Evolutionary conservation across 2,113 vertebrate species (phyloP).

Genomic region (Macrotus californicus): DNA sequence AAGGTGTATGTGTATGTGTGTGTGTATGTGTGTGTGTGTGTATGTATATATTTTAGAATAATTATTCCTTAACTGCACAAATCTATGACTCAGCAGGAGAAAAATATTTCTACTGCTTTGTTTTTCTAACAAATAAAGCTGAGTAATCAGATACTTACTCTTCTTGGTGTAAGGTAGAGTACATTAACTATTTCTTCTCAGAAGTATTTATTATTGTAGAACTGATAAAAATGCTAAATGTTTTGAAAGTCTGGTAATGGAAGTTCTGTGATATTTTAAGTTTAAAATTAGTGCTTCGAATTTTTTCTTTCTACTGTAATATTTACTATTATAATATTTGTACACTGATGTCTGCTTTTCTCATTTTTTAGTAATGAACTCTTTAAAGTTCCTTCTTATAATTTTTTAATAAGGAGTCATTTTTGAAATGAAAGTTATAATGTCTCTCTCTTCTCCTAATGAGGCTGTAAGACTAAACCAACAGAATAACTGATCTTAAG

Average conservation of each 20-base stretch:
- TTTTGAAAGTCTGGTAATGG: not conserved
- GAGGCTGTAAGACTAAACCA: not conserved
- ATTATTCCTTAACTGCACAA: not conserved
- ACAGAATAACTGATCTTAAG: not conserved
- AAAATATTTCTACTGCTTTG: not conserved
- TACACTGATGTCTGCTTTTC: not conserved
- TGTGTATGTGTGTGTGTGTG: not conserved
- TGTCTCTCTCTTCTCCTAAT: not conserved
- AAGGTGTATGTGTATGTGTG: not conserved
- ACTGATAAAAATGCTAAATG: not conserved
- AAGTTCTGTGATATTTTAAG: not conserved
- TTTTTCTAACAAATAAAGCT: not conserved
- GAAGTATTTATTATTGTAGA: conserved; percentile 2
- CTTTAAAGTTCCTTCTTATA: not conserved
- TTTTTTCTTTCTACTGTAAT: not conserved
- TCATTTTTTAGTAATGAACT: not conserved
- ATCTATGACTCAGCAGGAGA: not conserved
- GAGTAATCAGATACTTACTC: conserved; percentile 15
- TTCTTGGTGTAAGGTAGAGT: not conserved
- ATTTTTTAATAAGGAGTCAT: not conserved
- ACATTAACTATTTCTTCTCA: not conserved
- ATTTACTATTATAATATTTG: not conserved
- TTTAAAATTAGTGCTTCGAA: not conserved
- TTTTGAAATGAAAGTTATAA: not conserved
- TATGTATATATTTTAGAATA: not conserved